Evolutionary conservation across 2,888 invertebrate genomes (phyloP), one percentile per base, ranked within the genome.

Genomic region (Plebejus argus): DNA sequence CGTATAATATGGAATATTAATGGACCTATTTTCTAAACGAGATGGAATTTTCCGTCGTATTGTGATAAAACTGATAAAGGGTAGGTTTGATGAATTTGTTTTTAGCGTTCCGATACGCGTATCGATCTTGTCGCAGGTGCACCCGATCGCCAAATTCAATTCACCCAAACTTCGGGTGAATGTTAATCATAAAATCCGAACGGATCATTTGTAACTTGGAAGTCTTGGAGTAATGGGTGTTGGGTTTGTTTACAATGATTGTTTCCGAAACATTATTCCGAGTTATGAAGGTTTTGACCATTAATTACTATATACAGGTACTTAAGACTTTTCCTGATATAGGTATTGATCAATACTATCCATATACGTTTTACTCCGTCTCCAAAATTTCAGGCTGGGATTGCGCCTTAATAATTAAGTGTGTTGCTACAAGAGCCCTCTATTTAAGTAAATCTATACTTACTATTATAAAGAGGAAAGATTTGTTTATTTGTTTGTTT

Each of bases 141-240:
- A 74, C 49, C 49, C 49, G 49, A 74, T 74, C 20, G 53, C 53
- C 74, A 23, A 53, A 74, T 74, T 74, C 49, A 74, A 49, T 74
- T 49, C 23, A 49, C 49, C 74, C 74, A 28, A 23, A 20, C 49
- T 53, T 53, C 33, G 66, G 66, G 23, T 53, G 53, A 74, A 74
- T 74, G 18, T 74, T 74, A 74, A 49, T 74, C 53, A 74, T 74
- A 49, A 74, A 49, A 74, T 28, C 74, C 74, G 23, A 20, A 72
- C 23, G 45, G 45, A 45, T 45, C n/a, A 72, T 72, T 72, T 72
- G 23, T 72, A 23, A 61, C 12, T 61, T 61, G 23, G 61, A 23
- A 61, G 61, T 23, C 49, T 18, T 61, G 61, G 10, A 61, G 49
- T 61, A 61, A 61, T 23, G 23, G 12, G 61, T 61, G 8, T 12